Evolutionary conservation across 2,113 vertebrate species (phyloP).

Genomic region (Todiramphus chloris): DNA sequence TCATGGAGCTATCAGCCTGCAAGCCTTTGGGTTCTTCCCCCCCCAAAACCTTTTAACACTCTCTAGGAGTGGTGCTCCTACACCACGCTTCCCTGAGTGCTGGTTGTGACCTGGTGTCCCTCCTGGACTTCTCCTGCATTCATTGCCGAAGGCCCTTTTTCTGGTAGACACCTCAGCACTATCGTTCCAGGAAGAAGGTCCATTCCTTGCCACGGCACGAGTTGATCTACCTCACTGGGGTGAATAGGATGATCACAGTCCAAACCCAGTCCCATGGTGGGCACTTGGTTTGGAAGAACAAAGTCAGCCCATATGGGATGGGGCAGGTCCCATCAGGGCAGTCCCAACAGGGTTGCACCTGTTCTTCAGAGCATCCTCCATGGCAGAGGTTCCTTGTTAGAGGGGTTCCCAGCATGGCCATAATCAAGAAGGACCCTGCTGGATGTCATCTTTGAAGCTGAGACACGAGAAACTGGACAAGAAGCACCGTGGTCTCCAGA

Average conservation of each 20-base stretch:
- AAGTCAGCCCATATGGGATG: too few species aligned
- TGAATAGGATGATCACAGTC: background rate
- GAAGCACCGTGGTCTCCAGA: background rate
- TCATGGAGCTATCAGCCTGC: background rate
- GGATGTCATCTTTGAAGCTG: background rate
- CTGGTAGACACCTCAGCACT: background rate
- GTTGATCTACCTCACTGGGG: background rate
- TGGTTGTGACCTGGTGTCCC: background rate
- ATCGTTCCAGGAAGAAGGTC: background rate
- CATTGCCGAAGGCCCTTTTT: background rate
- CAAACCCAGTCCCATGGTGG: background rate
- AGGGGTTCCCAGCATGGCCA: background rate
- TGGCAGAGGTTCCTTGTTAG: background rate
- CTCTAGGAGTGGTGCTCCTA: background rate
- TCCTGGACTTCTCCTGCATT: background rate
- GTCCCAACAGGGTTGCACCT: background rate
- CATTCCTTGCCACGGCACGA: background rate
- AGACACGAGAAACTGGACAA: background rate
- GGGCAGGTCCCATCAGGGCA: background rate
- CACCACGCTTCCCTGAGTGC: accelerated
- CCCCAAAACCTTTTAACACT: background rate
- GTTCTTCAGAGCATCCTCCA: background rate
- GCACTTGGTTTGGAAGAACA: background rate
- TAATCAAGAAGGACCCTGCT: background rate
- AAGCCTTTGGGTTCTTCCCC: accelerated